phyloP scores from a whole-genome alignment of 2,888 invertebrate genomes.

The Masnerella sp. region DNA sequence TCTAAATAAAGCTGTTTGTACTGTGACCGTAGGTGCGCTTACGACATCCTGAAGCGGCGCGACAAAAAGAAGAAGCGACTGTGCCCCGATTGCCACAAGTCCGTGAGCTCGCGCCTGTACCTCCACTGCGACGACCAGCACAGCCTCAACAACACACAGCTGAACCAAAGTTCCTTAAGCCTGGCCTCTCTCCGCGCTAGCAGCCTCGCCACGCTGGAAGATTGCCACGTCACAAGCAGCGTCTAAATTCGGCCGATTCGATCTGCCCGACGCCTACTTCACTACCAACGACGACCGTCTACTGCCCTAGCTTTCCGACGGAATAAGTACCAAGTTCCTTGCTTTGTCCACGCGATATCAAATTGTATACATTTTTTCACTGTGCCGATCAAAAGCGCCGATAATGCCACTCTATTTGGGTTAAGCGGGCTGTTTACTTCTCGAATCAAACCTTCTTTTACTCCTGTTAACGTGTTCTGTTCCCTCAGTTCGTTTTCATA shows the following conservation, averaged over 20 bases:
- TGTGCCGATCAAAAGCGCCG: too few species aligned
- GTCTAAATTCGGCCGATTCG: conserved; percentile 66
- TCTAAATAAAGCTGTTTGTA: conserved; percentile 56
- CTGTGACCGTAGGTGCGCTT: conserved; percentile 81
- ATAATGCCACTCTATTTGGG: too few species aligned
- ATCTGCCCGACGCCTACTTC: conserved; percentile 42
- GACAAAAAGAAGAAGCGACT: conserved; percentile 83
- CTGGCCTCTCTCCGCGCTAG: conserved; percentile 77
- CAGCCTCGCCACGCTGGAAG: conserved; percentile 75
- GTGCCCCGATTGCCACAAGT: conserved; percentile 85
- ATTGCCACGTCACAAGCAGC: conserved; percentile 76
- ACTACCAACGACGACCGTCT: conserved; percentile 45
- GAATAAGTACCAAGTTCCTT: conserved; percentile 48
- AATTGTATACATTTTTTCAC: too few species aligned
- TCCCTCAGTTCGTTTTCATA: too few species aligned
- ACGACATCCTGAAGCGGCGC: conserved; percentile 82
- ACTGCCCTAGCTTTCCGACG: conserved; percentile 41
- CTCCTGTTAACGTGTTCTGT: too few species aligned
- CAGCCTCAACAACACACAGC: conserved; percentile 70
- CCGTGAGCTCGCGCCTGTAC: conserved; percentile 83
- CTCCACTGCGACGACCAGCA: conserved; percentile 79
- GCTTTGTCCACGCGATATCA: conserved; percentile 27
- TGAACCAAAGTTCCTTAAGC: conserved; percentile 78
- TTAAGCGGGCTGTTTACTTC: too few species aligned
- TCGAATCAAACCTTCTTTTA: too few species aligned